phyloP scores from a whole-genome alignment of 2,113 vertebrate genomes.

The Malurus cyaneus region DNA sequence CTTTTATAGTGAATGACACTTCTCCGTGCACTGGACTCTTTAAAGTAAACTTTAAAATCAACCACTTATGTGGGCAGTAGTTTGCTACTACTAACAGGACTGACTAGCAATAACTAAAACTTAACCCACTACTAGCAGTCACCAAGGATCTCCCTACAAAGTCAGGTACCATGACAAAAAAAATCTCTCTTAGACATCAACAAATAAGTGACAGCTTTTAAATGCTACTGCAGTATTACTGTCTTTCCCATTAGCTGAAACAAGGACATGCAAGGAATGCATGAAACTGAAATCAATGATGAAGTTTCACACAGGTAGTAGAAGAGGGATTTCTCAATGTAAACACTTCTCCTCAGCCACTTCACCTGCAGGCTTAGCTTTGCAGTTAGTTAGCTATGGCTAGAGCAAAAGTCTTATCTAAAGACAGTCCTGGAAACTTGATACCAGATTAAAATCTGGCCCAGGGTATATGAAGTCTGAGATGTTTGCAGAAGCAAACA shows the following conservation, averaged over 20 bases:
- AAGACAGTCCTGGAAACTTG: background rate
- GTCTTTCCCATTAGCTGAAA: background rate
- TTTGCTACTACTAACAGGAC: background rate
- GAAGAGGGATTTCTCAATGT: background rate
- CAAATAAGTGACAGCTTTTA: background rate
- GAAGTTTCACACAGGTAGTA: background rate
- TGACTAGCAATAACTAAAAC: background rate
- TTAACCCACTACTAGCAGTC: background rate
- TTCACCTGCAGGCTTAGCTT: background rate
- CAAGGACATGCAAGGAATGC: background rate
- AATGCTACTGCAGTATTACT: background rate
- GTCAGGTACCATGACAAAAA: background rate
- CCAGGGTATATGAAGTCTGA: background rate
- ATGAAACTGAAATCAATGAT: background rate
- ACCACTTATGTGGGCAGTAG: background rate
- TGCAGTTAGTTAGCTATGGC: background rate
- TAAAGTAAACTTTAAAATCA: background rate
- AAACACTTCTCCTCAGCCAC: background rate
- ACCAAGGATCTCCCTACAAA: background rate
- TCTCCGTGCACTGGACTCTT: background rate
- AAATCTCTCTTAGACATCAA: background rate
- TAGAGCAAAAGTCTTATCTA: background rate
- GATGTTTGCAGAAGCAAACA: background rate
- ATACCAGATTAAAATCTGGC: background rate
- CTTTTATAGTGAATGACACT: fast-evolving